Percentiles rank a stretch among this genome's conserved stretches.
Conservation (phyloP, 1,140 invertebrate genomes). For the Diabrotica virgifera region DNA sequence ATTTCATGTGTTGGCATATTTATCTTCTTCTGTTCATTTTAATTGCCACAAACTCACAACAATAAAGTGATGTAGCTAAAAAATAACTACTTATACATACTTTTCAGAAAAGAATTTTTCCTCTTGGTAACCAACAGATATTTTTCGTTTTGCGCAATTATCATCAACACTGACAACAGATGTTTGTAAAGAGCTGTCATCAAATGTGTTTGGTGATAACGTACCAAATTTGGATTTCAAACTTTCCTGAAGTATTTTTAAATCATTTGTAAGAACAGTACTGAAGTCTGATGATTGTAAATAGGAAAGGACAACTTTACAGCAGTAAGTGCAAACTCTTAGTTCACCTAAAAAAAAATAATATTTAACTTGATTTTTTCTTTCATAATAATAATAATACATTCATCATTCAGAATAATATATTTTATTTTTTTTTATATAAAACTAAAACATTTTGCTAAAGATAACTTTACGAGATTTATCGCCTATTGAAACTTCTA, state of each 20-base stretch:
- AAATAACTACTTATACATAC: conserved; percentile 36
- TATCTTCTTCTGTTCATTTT: too few relatives aligned
- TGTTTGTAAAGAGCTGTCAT: conserved; percentile 4
- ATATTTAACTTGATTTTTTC: not conserved
- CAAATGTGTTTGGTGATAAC: conserved; percentile 23
- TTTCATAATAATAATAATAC: too few relatives aligned
- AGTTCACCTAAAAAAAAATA: conserved; percentile 65
- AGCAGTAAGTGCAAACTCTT: conserved; percentile 91
- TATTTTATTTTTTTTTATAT: not conserved
- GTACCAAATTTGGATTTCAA: conserved; percentile 64
- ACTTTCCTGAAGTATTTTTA: conserved; percentile 79
- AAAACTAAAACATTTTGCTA: not conserved
- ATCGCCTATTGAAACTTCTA: too few relatives aligned
- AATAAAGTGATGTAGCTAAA: too few relatives aligned
- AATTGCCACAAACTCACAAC: too few relatives aligned
- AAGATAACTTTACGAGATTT: too few relatives aligned
- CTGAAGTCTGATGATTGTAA: conserved; percentile 77
- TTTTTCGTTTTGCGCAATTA: conserved; percentile 53
- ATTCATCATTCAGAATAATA: conserved; percentile 16
- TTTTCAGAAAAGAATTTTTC: conserved; percentile 65
- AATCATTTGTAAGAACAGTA: conserved; percentile 71
- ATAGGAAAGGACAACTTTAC: conserved; percentile 86
- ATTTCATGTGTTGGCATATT: too few relatives aligned
- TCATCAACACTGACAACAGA: conserved; percentile 22
- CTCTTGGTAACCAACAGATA: conserved; percentile 74